Evolutionary conservation across 2,888 invertebrate species (phyloP).

Genomic region (Elaeidobius kamerunicus): DNA sequence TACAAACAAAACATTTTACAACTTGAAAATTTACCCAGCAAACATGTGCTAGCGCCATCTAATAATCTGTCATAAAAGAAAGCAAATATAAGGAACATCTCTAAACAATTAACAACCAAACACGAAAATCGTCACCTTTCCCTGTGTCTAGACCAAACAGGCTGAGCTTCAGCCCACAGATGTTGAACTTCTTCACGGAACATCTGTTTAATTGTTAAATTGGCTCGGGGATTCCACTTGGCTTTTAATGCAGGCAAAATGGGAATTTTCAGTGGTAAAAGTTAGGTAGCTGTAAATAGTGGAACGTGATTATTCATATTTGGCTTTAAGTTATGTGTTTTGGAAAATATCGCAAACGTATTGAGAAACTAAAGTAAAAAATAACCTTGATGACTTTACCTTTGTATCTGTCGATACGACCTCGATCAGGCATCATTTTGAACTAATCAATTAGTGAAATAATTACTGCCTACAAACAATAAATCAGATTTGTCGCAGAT

Average conservation of each 20-base stretch:
- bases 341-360: no score
- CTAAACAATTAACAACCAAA: slow-evolving; percentile 21
- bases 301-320: neutral
- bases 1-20: no score
- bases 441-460: no score
- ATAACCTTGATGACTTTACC: no score
- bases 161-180: slow-evolving; percentile 15
- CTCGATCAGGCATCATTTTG: no score
- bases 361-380: no score
- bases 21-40: neutral
- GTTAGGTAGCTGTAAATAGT: neutral
- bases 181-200: slow-evolving; percentile 16
- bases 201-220: slow-evolving; percentile 14
- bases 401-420: no score
- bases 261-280: slow-evolving; percentile 10
- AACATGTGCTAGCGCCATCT: slow-evolving; percentile 12
- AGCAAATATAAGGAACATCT: slow-evolving; percentile 9
- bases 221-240: slow-evolving; percentile 10
- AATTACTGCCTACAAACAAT: no score
- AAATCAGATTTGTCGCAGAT: no score
- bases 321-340: no score
- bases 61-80: slow-evolving; percentile 35
- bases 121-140: slow-evolving; percentile 25
- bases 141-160: slow-evolving; percentile 11
- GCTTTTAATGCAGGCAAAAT: neutral